phyloP scores from a whole-genome alignment of 1,140 invertebrate genomes.

The Drosophila guanche region DNA sequence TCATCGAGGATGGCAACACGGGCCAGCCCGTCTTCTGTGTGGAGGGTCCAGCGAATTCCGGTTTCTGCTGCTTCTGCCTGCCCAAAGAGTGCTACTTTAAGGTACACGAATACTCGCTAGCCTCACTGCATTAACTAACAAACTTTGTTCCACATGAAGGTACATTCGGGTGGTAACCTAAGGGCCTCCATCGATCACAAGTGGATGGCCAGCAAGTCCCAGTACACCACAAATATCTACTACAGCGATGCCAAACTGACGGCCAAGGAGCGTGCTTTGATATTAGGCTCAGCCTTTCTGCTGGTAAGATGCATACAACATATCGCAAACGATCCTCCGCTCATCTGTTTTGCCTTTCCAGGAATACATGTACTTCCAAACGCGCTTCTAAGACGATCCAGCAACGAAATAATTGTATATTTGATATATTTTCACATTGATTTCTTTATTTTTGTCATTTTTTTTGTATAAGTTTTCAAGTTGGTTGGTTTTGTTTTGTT shows the following conservation, averaged over 20 bases:
- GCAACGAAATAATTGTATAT: slow-evolving; percentile 10
- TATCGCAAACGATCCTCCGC: not conserved
- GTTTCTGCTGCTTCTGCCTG: slow-evolving; percentile 77
- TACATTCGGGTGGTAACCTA: slow-evolving; percentile 81
- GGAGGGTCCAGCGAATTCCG: slow-evolving; percentile 81
- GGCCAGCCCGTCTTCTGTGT: slow-evolving; percentile 83
- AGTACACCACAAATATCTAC: slow-evolving; percentile 84
- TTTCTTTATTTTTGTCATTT: slow-evolving; percentile 77
- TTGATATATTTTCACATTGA: slow-evolving; percentile 67
- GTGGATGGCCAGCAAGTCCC: slow-evolving; percentile 84
- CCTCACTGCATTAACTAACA: not conserved
- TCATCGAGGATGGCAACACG: slow-evolving; percentile 82
- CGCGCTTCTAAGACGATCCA: slow-evolving; percentile 34
- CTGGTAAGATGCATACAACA: slow-evolving; percentile 74
- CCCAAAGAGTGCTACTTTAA: slow-evolving; percentile 84
- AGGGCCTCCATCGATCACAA: slow-evolving; percentile 84
- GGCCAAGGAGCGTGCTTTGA: slow-evolving; percentile 83
- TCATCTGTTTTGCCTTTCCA: slow-evolving; percentile 26
- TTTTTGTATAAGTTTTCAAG: slow-evolving; percentile 58
- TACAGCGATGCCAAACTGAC: slow-evolving; percentile 83
- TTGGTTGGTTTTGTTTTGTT: slow-evolving; percentile 38
- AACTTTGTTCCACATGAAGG: slow-evolving; percentile 25
- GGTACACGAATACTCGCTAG: slow-evolving; percentile 50
- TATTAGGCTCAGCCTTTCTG: slow-evolving; percentile 84
- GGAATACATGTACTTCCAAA: slow-evolving; percentile 83